phyloP scores from a whole-genome alignment of 2,888 invertebrate species.

The Hofmannophila pseudospretella region DNA sequence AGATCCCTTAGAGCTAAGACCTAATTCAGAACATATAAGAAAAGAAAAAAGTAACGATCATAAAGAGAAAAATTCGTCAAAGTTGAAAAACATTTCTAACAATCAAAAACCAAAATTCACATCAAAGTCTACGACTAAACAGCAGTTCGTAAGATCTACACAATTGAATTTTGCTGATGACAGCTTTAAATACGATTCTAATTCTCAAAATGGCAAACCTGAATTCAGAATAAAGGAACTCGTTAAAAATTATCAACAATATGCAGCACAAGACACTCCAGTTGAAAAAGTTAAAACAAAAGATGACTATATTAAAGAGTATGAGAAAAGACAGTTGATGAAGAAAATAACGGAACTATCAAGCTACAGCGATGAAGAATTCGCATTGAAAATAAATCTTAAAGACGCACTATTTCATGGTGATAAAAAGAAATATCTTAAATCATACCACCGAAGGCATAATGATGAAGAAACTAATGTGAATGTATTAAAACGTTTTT shows the following conservation, averaged over 20 bases:
- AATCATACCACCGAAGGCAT: background rate
- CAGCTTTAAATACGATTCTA: too few relatives aligned
- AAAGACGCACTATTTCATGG: background rate
- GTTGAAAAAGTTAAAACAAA: background rate
- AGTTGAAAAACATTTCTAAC: background rate
- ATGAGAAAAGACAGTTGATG: background rate
- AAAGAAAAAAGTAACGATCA: background rate
- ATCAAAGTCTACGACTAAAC: too few relatives aligned
- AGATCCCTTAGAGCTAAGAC: background rate
- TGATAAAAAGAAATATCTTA: background rate
- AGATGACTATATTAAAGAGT: background rate
- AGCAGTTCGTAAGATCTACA: too few relatives aligned
- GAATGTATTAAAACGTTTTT: background rate
- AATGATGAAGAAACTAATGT: background rate
- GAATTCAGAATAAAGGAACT: too few relatives aligned
- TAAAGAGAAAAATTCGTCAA: too few relatives aligned
- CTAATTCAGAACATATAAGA: background rate
- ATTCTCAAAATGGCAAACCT: too few relatives aligned
- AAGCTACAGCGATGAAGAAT: slow-evolving; percentile 1
- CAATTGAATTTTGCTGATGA: too few relatives aligned
- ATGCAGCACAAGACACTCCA: too few relatives aligned
- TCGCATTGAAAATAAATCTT: background rate
- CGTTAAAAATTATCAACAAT: too few relatives aligned
- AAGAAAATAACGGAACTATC: background rate
- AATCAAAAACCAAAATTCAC: too few relatives aligned